Evolutionary conservation across 2,797 vertebrate species (phyloP).

Genomic region (Pitangus sulphuratus): DNA sequence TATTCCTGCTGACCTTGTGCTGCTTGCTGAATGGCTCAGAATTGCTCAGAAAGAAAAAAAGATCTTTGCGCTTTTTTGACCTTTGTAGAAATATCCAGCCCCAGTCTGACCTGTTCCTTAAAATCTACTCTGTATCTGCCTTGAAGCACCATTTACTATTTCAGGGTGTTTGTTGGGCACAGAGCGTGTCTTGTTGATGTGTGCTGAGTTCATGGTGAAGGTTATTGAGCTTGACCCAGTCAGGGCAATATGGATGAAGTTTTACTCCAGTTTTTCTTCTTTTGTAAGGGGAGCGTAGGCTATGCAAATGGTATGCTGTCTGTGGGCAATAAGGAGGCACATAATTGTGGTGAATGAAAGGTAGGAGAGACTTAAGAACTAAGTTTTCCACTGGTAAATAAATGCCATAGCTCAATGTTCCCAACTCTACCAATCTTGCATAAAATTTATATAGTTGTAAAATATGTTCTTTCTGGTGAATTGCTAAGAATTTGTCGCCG

Average conservation of each 20-base stretch:
- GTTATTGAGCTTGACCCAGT: neutral
- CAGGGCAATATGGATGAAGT: neutral
- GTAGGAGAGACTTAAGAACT: neutral
- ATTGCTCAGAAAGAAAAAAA: neutral
- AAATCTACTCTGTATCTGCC: neutral
- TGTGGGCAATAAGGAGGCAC: rapidly evolving
- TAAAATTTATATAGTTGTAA: neutral
- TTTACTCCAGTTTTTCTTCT: neutral
- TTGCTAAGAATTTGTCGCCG: neutral
- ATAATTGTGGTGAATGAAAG: neutral
- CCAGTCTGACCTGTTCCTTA: neutral
- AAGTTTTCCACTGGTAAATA: neutral
- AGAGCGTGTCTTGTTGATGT: neutral
- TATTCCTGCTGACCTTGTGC: neutral
- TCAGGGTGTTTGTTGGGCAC: rapidly evolving
- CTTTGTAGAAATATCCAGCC: neutral
- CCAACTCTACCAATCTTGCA: neutral
- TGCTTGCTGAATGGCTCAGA: neutral
- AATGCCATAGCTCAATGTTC: neutral
- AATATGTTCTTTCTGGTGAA: neutral
- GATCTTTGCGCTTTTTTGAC: neutral
- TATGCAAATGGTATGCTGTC: neutral
- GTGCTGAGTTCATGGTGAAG: neutral
- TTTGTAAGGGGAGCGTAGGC: neutral
- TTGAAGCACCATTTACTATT: neutral